Evolutionary conservation across 2,797 vertebrate genomes (phyloP).

Genomic region (Periophthalmus magnuspinnatus): DNA sequence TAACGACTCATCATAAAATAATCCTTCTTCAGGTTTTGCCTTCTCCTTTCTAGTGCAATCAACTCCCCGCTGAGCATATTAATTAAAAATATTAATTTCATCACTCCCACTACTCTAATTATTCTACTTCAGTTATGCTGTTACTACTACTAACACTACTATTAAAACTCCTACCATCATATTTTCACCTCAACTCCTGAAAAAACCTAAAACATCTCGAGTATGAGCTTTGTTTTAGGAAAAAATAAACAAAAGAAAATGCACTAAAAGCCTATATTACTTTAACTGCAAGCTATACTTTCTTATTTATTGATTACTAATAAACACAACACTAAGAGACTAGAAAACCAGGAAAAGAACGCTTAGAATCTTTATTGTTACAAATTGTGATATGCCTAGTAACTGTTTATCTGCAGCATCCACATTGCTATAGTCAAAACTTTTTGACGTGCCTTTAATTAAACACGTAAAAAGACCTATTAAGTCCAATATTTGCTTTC

Average conservation of each 20-base stretch:
- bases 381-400: background rate
- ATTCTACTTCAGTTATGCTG: background rate
- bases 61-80: background rate
- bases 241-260: background rate
- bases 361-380: background rate
- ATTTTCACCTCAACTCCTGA: background rate
- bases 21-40: background rate
- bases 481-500: slow-evolving; percentile 14
- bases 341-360: background rate
- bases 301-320: background rate
- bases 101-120: background rate
- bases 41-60: background rate
- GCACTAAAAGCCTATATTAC: background rate
- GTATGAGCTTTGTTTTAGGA: too few relatives aligned
- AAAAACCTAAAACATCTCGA: background rate
- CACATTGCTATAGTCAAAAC: background rate
- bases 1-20: background rate
- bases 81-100: background rate
- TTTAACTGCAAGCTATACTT: background rate
- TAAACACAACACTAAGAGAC: background rate
- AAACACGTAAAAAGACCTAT: slow-evolving; percentile 16
- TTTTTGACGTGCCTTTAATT: slow-evolving; percentile 10
- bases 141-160: background rate
- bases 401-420: background rate
- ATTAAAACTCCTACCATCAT: background rate